These are phyloP conservation scores for Caiman crocodilus DNA, from an alignment of 2,797 vertebrate species.

Conservation along the genomic window DNA sequence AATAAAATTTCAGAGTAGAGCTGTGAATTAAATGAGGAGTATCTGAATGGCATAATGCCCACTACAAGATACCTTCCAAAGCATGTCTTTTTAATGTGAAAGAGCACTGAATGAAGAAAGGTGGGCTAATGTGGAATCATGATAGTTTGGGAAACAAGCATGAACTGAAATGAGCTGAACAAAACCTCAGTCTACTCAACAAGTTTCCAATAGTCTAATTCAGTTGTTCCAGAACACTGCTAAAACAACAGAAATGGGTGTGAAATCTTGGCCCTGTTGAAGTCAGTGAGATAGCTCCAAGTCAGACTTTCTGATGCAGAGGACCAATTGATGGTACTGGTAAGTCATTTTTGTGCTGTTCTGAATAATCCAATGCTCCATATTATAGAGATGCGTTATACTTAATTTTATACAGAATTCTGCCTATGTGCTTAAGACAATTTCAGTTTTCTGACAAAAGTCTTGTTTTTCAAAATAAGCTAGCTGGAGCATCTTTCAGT, in stretches of 20 bases:
- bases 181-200: background rate
- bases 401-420: conserved; percentile 30
- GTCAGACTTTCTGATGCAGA: background rate
- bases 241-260: background rate
- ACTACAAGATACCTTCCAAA: background rate
- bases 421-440: conserved; percentile 16
- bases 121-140: background rate
- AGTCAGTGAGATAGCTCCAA: background rate
- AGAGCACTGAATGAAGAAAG: background rate
- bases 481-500: conserved; percentile 19
- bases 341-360: conserved; percentile 8
- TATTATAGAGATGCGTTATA: background rate
- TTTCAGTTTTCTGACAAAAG: background rate
- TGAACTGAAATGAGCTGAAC: background rate
- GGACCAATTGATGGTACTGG: background rate
- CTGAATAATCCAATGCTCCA: background rate
- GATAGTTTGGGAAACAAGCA: background rate
- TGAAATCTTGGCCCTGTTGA: background rate
- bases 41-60: background rate
- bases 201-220: background rate
- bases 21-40: background rate
- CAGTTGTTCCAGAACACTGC: background rate
- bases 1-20: background rate
- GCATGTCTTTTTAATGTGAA: background rate
- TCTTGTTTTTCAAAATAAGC: conserved; percentile 17